These are phyloP conservation scores for Jaculus jaculus DNA, from an alignment of 2,113 vertebrate species.

Conservation along the genomic window DNA sequence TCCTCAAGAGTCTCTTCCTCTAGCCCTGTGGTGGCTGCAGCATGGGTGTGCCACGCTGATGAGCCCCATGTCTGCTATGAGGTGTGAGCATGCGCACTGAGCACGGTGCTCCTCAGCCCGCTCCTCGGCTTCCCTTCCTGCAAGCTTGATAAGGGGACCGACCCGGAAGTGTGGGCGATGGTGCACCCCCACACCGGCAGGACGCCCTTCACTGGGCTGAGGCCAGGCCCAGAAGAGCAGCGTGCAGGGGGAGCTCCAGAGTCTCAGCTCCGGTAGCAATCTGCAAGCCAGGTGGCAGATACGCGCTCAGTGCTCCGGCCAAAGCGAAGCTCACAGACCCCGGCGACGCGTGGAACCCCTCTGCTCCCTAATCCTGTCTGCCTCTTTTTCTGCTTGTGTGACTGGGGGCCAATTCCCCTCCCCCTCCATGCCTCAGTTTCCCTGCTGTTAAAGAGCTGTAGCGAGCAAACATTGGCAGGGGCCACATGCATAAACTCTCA, in stretches of 20 bases:
- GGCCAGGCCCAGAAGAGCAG: fast-evolving
- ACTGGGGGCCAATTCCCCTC: neutral
- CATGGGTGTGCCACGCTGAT: neutral
- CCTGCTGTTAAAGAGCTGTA: neutral
- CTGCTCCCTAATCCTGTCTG: neutral
- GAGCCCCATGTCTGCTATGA: neutral
- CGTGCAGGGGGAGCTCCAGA: fast-evolving
- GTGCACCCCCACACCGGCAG: fast-evolving
- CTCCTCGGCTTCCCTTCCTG: neutral
- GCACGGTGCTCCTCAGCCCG: neutral
- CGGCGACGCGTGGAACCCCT: neutral
- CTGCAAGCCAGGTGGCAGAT: neutral
- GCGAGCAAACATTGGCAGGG: too few relatives aligned
- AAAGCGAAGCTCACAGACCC: neutral
- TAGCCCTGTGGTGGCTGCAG: too few relatives aligned
- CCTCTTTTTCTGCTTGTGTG: neutral
- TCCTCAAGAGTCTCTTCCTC: too few relatives aligned
- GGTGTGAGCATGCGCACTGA: fast-evolving
- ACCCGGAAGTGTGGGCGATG: fast-evolving
- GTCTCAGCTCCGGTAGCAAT: fast-evolving
- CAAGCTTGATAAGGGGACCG: neutral
- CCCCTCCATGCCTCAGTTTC: neutral
- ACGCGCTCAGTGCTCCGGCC: neutral
- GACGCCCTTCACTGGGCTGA: neutral
- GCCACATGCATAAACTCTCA: too few relatives aligned